phyloP scores from a whole-genome alignment of 2,888 invertebrate genomes.

The Cosmia trapezina region DNA sequence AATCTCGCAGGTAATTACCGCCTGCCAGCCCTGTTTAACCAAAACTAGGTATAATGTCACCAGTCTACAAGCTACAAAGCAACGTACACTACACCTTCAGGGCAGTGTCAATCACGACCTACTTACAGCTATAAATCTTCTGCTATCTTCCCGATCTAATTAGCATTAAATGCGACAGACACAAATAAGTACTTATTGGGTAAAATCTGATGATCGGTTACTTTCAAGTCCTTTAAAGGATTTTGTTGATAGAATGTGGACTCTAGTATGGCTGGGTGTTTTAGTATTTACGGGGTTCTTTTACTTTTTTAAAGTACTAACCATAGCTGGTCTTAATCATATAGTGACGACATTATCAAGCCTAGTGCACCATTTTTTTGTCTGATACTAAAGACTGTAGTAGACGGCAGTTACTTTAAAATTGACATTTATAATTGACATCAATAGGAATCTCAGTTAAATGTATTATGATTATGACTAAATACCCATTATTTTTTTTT shows the following conservation, averaged over 20 bases:
- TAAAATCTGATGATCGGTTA: slow-evolving; percentile 42
- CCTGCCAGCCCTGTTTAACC: slow-evolving; percentile 64
- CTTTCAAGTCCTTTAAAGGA: slow-evolving; percentile 31
- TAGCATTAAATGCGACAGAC: slow-evolving; percentile 55
- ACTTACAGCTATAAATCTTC: slow-evolving; percentile 57
- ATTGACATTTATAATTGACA: no score
- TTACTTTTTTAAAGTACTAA: not conserved
- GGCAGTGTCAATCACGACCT: slow-evolving; percentile 76
- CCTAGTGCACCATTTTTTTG: no score
- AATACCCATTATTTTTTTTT: no score
- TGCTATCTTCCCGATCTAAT: slow-evolving; percentile 61
- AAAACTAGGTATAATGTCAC: slow-evolving; percentile 73
- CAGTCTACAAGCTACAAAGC: slow-evolving; percentile 58
- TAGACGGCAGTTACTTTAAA: no score
- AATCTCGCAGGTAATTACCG: slow-evolving; percentile 11
- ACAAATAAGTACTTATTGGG: slow-evolving; percentile 38
- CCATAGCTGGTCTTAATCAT: no score
- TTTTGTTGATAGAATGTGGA: slow-evolving; percentile 1
- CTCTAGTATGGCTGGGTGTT: not conserved
- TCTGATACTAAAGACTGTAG: no score
- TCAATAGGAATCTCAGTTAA: no score
- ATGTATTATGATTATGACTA: no score
- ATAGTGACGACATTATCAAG: no score
- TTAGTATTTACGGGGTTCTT: not conserved
- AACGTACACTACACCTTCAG: slow-evolving; percentile 59